Evolutionary conservation across 2,888 invertebrate species (phyloP).

Genomic region (Keiferia lycopersicella): DNA sequence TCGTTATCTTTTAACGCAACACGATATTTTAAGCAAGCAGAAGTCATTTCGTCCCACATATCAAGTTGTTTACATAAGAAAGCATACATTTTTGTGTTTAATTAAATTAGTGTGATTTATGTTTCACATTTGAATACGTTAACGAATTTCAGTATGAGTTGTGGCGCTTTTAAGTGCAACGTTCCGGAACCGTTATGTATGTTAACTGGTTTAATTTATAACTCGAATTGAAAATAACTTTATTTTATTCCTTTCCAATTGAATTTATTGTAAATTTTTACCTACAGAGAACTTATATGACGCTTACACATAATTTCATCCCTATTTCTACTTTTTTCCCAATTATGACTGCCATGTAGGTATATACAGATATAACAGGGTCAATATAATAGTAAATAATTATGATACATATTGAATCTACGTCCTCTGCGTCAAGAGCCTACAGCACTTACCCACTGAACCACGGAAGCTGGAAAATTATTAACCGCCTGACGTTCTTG

Average conservation of each 20-base stretch:
- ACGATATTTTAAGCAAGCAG: neutral
- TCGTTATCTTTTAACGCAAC: neutral
- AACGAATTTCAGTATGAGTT: constrained; percentile 2
- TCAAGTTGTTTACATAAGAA: constrained; percentile 1
- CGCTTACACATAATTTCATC: too few relatives aligned
- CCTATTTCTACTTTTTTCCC: too few relatives aligned
- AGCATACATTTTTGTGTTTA: neutral
- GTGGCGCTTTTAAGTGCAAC: constrained; percentile 8
- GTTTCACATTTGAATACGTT: neutral
- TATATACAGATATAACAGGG: too few relatives aligned
- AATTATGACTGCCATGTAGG: too few relatives aligned
- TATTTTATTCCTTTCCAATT: neutral
- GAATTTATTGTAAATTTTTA: too few relatives aligned
- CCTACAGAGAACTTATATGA: too few relatives aligned
- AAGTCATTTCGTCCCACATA: neutral
- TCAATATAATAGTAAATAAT: too few relatives aligned
- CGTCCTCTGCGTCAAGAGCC: neutral
- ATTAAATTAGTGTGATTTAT: constrained; percentile 12
- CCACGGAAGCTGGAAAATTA: neutral
- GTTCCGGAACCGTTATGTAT: neutral
- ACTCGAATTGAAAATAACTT: neutral
- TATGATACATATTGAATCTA: too few relatives aligned
- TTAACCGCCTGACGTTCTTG: neutral
- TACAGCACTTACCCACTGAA: neutral
- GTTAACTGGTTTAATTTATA: constrained; percentile 9